Percentiles rank a stretch among this genome's conserved stretches.
Conservation (phyloP, 2,797 vertebrate species). For the Carduelis carduelis region DNA sequence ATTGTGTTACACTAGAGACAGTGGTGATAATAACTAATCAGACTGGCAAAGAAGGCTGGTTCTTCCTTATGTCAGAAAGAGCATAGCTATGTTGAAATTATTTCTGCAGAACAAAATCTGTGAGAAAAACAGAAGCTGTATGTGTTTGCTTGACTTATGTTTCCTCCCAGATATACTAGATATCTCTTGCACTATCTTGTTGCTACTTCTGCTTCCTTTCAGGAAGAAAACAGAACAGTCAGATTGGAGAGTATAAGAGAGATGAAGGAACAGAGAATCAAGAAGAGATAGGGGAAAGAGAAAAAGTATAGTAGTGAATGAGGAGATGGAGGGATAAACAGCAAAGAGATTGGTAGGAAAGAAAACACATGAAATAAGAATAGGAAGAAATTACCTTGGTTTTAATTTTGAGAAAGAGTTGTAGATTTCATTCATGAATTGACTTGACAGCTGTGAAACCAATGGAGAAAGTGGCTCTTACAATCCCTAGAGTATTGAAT, state of each 20-base stretch:
- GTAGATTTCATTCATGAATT: neutral
- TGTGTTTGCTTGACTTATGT: neutral
- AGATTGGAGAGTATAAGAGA: neutral
- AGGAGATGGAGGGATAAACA: neutral
- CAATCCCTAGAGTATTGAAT: neutral
- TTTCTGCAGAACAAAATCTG: neutral
- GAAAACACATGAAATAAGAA: neutral
- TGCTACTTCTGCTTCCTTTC: conserved; percentile 27
- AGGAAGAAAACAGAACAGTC: neutral
- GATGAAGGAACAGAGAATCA: neutral
- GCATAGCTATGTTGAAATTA: neutral
- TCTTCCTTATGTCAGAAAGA: neutral
- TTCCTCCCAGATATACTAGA: conserved; percentile 3
- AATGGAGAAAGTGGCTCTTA: neutral
- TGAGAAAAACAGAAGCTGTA: neutral
- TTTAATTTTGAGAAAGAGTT: neutral
- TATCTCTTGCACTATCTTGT: neutral
- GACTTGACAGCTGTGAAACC: neutral
- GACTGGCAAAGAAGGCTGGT: neutral
- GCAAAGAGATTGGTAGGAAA: neutral
- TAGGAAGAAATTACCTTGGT: neutral
- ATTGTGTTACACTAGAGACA: neutral
- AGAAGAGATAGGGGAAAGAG: neutral
- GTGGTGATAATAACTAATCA: neutral
- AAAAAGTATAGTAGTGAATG: neutral